Evolutionary conservation across 1,140 invertebrate genomes (phyloP), one percentile per base, ranked within the genome.

Genomic region (Diachasma alloeum): DNA sequence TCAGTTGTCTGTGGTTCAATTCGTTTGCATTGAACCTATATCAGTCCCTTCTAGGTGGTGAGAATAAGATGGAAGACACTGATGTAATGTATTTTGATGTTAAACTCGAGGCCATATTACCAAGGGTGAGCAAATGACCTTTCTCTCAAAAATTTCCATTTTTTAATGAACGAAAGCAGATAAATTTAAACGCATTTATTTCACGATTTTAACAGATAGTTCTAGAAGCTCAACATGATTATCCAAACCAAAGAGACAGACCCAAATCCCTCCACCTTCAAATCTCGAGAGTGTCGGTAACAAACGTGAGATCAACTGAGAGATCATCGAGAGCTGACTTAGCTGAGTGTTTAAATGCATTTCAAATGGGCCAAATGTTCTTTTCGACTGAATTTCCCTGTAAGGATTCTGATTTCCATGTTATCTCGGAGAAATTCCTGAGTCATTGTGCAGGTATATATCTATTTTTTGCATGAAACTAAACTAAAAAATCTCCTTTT

Each of bases 1-100:
- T 94, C 73, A 98, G 96, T 31, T 91, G 96, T 77, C 88, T 98
- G 22, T 99, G 97, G 97, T 92, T 97, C 36, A 97, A 98, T 87
- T 95, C 96, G n/a, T 99, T 99, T 88, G 91, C 93, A 53, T 91
- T 97, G 48, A 97, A 97, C 91, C 91, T 99, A 22, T 93, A 94
- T 83, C 92, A 96, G 79, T 94, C 94, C 66, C 87, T 97, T 73
- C 83, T 91, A 36, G 90, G 87, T 75, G 90, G 89, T 83, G 89
- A 87, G 70, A 87, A 86, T 75, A 80, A 83, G 26, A 15, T 82
- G 26, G 80, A 59, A 17, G 76, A 80, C 48, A 82, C 84, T 36
- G 77, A 91, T 85, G 90, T 92, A 67, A 92, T 93, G 83, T 96
- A 96, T 85, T 93, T 96, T 80, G 96, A 97, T 90, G 93, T 97